Evolutionary conservation across 2,888 invertebrate species (phyloP), one percentile per base, ranked within the genome.

Genomic region (Hermodice carunculata): DNA sequence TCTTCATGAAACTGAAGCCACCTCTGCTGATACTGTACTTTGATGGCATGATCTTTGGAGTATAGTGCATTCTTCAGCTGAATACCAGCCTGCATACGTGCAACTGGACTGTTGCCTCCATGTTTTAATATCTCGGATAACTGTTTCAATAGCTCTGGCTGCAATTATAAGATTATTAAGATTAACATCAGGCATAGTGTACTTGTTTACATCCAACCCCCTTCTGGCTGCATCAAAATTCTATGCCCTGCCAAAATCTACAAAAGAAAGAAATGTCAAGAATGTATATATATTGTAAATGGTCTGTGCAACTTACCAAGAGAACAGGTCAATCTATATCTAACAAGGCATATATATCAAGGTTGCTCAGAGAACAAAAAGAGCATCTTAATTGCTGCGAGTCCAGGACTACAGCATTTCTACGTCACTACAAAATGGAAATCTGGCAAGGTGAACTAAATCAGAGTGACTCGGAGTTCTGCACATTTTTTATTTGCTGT

Each of bases 1-100:
- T 96, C 96, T 77, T 92, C 92, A 2, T 95, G 93, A 83, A 98
- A 91, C 56, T 91, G 90, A 58, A 98, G 90, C 99, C 99, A 99
- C 82, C 98, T 89, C 77, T 94, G 92, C 85, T 96, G 94, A 84
- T 96, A 94, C 74, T 92, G 91, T 67, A 89, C 87, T 87, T 94
- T 94, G 60, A 95, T 88, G 51, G 89, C 88, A 29, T 89, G 89
- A 87, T 99, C 98, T 89, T 99, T 99, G 68, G 98, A 96, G 65
- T 96, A 96, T 59, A 99, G 90, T 79, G 95, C 94, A 88, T 99
- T 99, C 88, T 99, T 99, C 61, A 99, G 90, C 88, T 99, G 99
- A 75, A 99, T 89, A 74, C 98, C 99, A 70, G 98, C 98, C 76
- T 98, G 98, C 94, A 96, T 97, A 64, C 99, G 92, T 40, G 97